Evolutionary conservation across 2,113 vertebrate species (phyloP).

Genomic region (Pseudolaguvia tuberculata): DNA sequence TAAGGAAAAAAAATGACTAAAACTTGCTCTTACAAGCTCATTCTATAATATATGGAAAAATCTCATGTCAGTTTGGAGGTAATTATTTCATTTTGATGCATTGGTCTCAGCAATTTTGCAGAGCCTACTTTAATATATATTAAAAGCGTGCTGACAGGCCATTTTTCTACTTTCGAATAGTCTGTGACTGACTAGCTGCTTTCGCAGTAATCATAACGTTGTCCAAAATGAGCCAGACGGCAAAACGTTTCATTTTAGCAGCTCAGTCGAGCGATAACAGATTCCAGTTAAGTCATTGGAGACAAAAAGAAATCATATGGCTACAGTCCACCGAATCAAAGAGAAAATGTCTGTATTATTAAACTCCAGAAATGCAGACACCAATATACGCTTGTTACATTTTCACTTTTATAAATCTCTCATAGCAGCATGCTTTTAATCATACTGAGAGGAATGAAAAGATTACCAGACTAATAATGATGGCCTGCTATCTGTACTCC

Average conservation of each 20-base stretch:
- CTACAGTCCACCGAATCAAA: slow-evolving; percentile 1
- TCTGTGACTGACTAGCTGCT: slow-evolving; percentile 28
- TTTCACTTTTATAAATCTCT: slow-evolving; percentile 1
- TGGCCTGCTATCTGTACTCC: slow-evolving; percentile 1
- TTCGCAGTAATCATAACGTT: slow-evolving; percentile 7
- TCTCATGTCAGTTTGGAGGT: slow-evolving; percentile 42
- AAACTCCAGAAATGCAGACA: slow-evolving; percentile 6
- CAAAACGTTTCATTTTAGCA: slow-evolving; percentile 7
- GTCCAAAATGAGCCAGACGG: not conserved
- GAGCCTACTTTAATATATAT: slow-evolving; percentile 36
- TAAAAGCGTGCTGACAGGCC: slow-evolving; percentile 37
- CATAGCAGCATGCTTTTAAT: slow-evolving; percentile 14
- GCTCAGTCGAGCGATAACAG: not conserved
- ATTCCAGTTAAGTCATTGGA: slow-evolving; percentile 9
- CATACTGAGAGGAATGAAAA: slow-evolving; percentile 3
- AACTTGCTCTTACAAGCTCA: slow-evolving; percentile 33
- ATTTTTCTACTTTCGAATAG: slow-evolving; percentile 20
- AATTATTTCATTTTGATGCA: slow-evolving; percentile 47
- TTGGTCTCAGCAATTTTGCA: slow-evolving; percentile 18
- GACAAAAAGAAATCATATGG: not conserved
- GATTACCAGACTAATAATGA: slow-evolving; percentile 25
- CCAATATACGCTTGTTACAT: not conserved
- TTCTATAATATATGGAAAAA: slow-evolving; percentile 42
- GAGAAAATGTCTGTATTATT: slow-evolving; percentile 12
- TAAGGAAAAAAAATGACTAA: not conserved